Evolutionary conservation across 2,113 vertebrate genomes (phyloP).

Genomic region (Sander lucioperca): DNA sequence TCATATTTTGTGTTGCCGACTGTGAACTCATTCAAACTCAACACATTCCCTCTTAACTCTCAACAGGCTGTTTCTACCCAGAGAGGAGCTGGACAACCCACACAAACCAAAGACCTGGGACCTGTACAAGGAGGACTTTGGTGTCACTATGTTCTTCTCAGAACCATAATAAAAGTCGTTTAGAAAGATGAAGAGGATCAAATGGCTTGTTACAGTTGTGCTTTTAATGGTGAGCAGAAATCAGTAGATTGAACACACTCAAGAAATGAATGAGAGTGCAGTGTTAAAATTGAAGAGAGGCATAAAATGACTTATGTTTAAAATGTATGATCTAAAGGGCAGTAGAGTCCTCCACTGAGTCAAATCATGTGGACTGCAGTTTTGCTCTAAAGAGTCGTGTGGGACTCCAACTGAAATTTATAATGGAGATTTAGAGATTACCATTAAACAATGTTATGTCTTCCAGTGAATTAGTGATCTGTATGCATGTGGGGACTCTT

Average conservation of each 20-base stretch:
- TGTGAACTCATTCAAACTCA: neutral
- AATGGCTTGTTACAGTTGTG: neutral
- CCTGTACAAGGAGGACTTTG: slow-evolving; percentile 91
- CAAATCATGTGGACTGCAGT: neutral
- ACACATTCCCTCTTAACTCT: slow-evolving; percentile 1
- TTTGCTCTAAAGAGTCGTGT: neutral
- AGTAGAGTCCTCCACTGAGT: neutral
- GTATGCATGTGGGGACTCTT: neutral
- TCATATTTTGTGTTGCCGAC: neutral
- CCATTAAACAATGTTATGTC: neutral
- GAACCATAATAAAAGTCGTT: slow-evolving; percentile 65
- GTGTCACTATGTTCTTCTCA: slow-evolving; percentile 88
- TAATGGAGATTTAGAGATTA: neutral
- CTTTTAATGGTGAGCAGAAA: neutral
- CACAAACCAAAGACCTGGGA: slow-evolving; percentile 94
- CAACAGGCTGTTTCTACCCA: slow-evolving; percentile 89
- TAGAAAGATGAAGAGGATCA: neutral
- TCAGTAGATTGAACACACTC: slow-evolving; percentile 14
- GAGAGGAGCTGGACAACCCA: slow-evolving; percentile 94
- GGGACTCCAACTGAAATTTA: slow-evolving; percentile 9
- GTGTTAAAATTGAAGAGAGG: neutral
- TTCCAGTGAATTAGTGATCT: neutral
- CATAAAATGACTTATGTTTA: neutral
- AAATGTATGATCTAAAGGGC: neutral
- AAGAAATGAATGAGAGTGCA: neutral